These are phyloP conservation scores for Malurus cyaneus DNA, from an alignment of 2,113 vertebrate genomes.

Conservation along the genomic window DNA sequence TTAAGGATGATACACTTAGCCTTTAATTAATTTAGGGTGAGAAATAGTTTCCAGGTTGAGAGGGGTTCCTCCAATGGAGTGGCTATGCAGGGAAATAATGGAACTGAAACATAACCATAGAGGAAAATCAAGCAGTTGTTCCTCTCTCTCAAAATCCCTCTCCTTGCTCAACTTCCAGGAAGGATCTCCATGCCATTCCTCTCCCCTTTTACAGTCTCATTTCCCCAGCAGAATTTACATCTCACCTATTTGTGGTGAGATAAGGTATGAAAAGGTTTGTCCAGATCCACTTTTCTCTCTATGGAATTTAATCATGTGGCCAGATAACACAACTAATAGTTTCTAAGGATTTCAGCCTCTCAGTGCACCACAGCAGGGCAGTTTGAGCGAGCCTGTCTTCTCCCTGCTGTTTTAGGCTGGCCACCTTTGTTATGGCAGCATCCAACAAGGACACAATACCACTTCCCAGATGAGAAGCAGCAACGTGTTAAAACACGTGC, in stretches of 20 bases:
- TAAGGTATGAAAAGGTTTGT: neutral
- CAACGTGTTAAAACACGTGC: neutral
- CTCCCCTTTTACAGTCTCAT: neutral
- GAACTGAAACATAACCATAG: neutral
- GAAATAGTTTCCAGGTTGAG: neutral
- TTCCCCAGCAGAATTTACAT: neutral
- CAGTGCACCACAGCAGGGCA: neutral
- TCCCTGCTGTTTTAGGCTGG: neutral
- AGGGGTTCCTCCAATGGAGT: neutral
- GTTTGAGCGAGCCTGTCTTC: neutral
- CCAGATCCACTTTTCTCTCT: neutral
- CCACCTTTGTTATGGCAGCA: neutral
- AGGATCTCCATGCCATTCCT: accelerated
- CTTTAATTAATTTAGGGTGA: neutral
- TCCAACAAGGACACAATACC: neutral
- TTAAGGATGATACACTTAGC: neutral
- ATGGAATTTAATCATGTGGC: neutral
- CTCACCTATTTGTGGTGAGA: neutral
- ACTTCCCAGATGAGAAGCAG: neutral
- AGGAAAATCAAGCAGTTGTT: neutral
- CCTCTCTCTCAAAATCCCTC: neutral
- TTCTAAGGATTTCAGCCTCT: neutral
- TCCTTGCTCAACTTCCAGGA: neutral
- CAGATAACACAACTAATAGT: neutral
- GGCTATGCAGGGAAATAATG: neutral